Base-by-base conservation (phyloP, 2,888 invertebrate genomes). In the Autographa gamma region DNA sequence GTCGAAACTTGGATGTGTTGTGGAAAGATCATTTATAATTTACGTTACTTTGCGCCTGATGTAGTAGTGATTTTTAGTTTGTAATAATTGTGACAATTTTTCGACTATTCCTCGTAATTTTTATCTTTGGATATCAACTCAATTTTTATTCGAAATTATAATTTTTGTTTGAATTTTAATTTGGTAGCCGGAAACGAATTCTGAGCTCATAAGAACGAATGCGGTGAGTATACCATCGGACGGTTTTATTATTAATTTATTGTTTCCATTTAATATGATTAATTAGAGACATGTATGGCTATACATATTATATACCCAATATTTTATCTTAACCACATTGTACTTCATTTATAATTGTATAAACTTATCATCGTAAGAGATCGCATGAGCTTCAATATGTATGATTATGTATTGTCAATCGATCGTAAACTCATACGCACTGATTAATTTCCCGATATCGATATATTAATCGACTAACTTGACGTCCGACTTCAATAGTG, bases 161-260 rank as follows among this genome's bases (percentile, higher is more conserved):
- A 63, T 73, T 83, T 80, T 81, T 71, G 66, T 80, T 77, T 71
- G 60, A 69, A 63, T 74, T 73, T 59, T 70, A 77, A 73, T 56
- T 78, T 77, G 67, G 65, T 81, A 71, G 63, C 65, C 63, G 64
- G 66, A 74, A 72, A 71, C 67, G 73, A 82, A 86, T 87, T 89
- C 89, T 88, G 90, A 89, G 88, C 85, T 86, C 82, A 84, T 75
- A 85, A 76, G 69, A 80, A 83, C 77, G 73, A 77, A 74, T 78
- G 86, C 69, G 87, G 81, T 77, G 84, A 85, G 85, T 85, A 85
- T 79, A 80, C 84, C 81, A 70, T 84, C 78, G 88, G 87, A 83
- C 87, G 86, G 94, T 95, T 95, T 95, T 95, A 95, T 95, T 95
- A 94, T 95, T 91, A 95, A 95, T 93, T 95, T 95, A 95, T 95